Base-by-base conservation (phyloP, 2,888 invertebrate genomes). In the Conchocele bisecta region DNA sequence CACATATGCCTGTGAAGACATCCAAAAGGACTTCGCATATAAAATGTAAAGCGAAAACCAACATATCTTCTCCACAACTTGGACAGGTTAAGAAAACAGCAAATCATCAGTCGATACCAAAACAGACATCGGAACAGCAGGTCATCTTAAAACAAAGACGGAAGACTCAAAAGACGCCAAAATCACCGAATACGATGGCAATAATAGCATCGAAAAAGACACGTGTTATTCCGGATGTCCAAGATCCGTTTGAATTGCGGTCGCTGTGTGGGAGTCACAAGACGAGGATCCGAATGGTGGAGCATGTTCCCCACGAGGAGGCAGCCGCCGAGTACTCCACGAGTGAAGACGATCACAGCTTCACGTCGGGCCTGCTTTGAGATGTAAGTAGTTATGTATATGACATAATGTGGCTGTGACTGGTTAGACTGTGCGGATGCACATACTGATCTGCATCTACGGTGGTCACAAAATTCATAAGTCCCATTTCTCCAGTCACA, bases 261-360 rank as follows among this genome's bases (percentile, higher is more conserved):
- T 74, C 77, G 0, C 26, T 77, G 1, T 71, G 74, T 58, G 77
- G 77, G 2, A 48, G 48, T 3, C 77, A 77, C 22, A 77, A 29
- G 48, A 64, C 77, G 2, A 69, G 63, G 29, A 51, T 70, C 13
- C 28, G 28, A 9, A 13, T 56, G 39, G 56, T 56, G 42, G 46
- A 51, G n/a, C 3, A 31, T 3, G 22, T n/a, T 33, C 3, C 2
- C 6, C 17, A 6, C 41, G 26, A 26, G 0, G 61, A 63, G 11
- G 22, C 17, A 9, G 28, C 48, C 6, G 50, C 60, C 3, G 61
- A 51, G 13, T 39, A 44, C 1, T 51, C 61, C 6, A 53, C 51
- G 11, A 51, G 51, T 33, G 51, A 51, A 44, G 33, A 53, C 26
- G 61, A 63, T 33, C 22, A 24, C 11, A 63, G 61, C 13, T 63